Evolutionary conservation across 2,888 invertebrate genomes (phyloP), one percentile per base, ranked within the genome.

Genomic region (Quadriops clusia): DNA sequence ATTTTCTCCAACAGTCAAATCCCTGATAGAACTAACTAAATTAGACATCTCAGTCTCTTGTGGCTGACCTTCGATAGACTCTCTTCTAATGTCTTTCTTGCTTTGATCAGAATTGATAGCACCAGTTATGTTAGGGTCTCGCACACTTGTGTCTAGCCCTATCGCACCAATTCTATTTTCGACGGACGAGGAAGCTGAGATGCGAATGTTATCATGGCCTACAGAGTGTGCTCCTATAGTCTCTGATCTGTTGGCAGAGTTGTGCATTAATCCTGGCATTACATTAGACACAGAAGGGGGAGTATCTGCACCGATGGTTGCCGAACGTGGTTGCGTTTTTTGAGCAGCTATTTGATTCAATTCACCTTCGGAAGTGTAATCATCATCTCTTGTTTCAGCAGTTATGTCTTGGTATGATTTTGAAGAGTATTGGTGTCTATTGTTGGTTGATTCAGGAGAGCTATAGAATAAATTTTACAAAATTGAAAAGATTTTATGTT

Each of bases 231-330:
- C 49, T 11, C 53, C 54, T 17, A 55, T 53, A 3, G 51, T 51
- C 32, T 50, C 51, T 2, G 53, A 50, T 12, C 53, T 45, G 34
- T 50, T 50, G 17, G 32, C 34, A 17, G 32, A 29, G 16, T 32
- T 23, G 13, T 36, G 36, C 11, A 28, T 22, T 9, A 26, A 27
- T 2, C 24, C 24, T 5, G 43, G 39, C 12, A 26, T 16, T 1
- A 26, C 23, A 13, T 37, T 30, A 7, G 35, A 20, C 8, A 38
- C 37, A 8, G 48, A 44, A 3, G 60, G 58, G 8, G 60, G 59
- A 5, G 59, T 59, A 40, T 62, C 61, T 2, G 61, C 60, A 4
- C 62, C 62, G 17, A 61, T 61, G 3, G 60, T 58, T 3, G 60
- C 61, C 3, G 60, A 60, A 33, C 62, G 44, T n/a, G 47, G 45